These are phyloP conservation scores for Sturmia bella DNA, from an alignment of 2,888 invertebrate genomes.

Conservation along the genomic window DNA sequence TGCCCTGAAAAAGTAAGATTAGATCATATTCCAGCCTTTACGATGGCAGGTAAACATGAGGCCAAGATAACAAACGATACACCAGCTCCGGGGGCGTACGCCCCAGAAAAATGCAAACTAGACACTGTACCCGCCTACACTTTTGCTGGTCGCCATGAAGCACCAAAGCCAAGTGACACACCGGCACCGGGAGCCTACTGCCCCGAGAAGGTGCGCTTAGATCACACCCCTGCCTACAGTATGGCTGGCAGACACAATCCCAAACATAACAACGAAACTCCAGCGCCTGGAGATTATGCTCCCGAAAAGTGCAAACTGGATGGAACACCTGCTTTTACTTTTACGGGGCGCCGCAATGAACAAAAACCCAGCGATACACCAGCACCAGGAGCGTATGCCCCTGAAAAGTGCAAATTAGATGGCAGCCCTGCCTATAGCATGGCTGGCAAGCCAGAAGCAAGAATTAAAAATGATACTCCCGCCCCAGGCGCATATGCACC, in stretches of 20 bases:
- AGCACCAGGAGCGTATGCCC: constrained; percentile 82
- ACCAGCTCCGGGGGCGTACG: constrained; percentile 82
- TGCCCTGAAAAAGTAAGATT: constrained; percentile 83
- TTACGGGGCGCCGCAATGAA: constrained; percentile 76
- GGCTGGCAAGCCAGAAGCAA: constrained; percentile 83
- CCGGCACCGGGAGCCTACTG: constrained; percentile 84
- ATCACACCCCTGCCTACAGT: constrained; percentile 83
- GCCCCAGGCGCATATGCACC: constrained; percentile 85
- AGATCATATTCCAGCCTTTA: constrained; percentile 86
- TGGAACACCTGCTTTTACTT: constrained; percentile 83
- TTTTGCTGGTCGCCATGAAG: constrained; percentile 84
- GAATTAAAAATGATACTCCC: constrained; percentile 79
- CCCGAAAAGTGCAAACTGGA: constrained; percentile 82
- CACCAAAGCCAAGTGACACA: constrained; percentile 80
- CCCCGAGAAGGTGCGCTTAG: constrained; percentile 85
- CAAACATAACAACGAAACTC: constrained; percentile 85
- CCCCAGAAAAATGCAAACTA: constrained; percentile 82
- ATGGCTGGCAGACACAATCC: constrained; percentile 87
- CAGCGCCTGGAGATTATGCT: constrained; percentile 85
- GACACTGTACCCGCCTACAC: constrained; percentile 83
- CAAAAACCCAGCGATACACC: constrained; percentile 79
- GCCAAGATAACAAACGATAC: constrained; percentile 77
- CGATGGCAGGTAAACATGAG: constrained; percentile 78
- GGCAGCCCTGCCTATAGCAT: constrained; percentile 84
- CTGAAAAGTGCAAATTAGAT: constrained; percentile 82